Percentiles rank a stretch among this genome's conserved stretches.
These are phyloP conservation scores for Manacus vitellinus DNA, from an alignment of 2,113 vertebrate genomes.

Conservation along the genomic window DNA sequence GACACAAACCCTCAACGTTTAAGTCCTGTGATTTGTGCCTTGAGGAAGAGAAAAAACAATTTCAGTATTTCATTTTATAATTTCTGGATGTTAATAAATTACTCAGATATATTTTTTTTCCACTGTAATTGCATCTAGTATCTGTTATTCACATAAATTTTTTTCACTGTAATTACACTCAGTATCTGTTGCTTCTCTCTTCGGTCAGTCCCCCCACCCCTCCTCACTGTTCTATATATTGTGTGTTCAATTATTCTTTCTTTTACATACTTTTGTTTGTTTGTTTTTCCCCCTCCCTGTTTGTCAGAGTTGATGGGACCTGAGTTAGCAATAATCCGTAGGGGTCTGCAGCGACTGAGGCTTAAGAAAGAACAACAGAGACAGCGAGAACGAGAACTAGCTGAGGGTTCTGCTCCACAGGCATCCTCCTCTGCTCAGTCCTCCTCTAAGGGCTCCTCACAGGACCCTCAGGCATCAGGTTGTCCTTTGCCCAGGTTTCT, in stretches of 20 bases:
- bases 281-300: constrained; percentile 14
- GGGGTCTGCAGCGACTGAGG: constrained; percentile 91
- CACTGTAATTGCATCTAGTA: neutral
- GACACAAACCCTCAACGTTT: neutral
- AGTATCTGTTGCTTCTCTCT: constrained; percentile 22
- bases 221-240: neutral
- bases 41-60: neutral
- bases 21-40: neutral
- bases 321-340: constrained; percentile 98
- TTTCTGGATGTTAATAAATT: neutral
- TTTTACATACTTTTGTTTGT: neutral
- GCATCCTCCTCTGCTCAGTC: constrained; percentile 76
- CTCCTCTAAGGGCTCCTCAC: constrained; percentile 74
- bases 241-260: constrained; percentile 39
- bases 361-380: constrained; percentile 92
- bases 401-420: constrained; percentile 68
- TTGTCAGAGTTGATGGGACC: constrained; percentile 88
- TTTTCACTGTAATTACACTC: neutral
- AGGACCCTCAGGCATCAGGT: constrained; percentile 84
- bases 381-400: constrained; percentile 85
- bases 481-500: constrained; percentile 69
- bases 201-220: neutral
- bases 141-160: constrained; percentile 1
- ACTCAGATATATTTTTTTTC: neutral
- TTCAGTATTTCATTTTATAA: neutral